Base-by-base conservation (phyloP, 2,888 invertebrate species). In the Erebia epiphron region DNA sequence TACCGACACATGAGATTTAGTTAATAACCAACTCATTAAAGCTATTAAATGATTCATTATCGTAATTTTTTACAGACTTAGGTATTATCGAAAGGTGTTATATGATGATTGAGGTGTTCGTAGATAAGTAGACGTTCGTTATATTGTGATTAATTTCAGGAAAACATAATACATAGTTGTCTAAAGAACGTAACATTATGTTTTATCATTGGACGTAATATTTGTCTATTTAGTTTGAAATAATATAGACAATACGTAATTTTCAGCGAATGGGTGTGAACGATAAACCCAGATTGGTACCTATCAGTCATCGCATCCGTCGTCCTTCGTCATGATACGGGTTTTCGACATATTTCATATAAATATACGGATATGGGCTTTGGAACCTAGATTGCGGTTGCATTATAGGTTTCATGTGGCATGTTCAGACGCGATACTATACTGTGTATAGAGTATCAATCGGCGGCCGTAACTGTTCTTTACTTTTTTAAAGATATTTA, bases 321-420 rank as follows among this genome's bases (percentile, higher is more conserved):
- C 73, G 75, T 77, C 76, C 77, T 75, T 77, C 66, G 72, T 63
- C 67, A 69, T 79, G 80, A 83, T 83, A 84, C 82, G 76, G 78
- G 78, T 79, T 79, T 79, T 67, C 4, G 62, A 63, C 79, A 78
- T 80, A 81, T 82, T 81, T 79, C 80, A 78, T 82, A 79, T 83
- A 81, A 80, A 61, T 50, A 69, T 70, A 66, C 87, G 88, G 90
- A 89, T 88, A 87, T 83, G 80, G 77, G 78, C 79, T 77, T 79
- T 69, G 8, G 75, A 77, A 78, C 78, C 77, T 75, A 76, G 71
- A 74, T 74, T 81, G 82, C 73, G 80, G 80, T 80, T 79, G 70
- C 75, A 72, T 70, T 76, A 73, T 74, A 75, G 64, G 73, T 75
- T 75, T 75, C 73, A 65, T 63, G 67, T 70, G 66, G 67, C 70